A percentile compares a stretch with the other conserved stretches of the same genome.
Conservation (phyloP, 2,113 vertebrate species). For the Thymallus thymallus region DNA sequence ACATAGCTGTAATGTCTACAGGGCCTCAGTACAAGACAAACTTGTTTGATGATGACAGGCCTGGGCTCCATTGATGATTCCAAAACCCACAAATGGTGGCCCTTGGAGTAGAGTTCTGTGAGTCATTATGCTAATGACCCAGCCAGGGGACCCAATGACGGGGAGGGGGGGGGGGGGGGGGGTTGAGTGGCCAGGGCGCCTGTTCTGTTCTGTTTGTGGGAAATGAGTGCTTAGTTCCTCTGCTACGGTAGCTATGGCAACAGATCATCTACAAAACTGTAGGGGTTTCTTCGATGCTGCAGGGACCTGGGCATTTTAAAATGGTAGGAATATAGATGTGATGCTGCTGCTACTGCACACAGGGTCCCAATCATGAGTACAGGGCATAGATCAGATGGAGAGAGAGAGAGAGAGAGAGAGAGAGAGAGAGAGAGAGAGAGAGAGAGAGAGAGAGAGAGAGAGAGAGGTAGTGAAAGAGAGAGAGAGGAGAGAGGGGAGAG, state of each 20-base stretch:
- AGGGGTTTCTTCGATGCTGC: constrained; percentile 64
- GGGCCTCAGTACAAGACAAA: constrained; percentile 35
- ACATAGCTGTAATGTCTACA: constrained; percentile 17
- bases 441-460: constrained; percentile 24
- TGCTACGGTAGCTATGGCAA: constrained; percentile 69
- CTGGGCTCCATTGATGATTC: constrained; percentile 50
- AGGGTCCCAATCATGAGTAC: constrained; percentile 34
- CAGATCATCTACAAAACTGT: constrained; percentile 67
- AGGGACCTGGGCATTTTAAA: constrained; percentile 49
- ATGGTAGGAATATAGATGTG: constrained; percentile 49
- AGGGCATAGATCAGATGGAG: constrained; percentile 19
- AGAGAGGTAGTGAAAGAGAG: not conserved
- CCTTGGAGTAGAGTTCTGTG: constrained; percentile 66
- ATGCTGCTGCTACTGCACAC: constrained; percentile 12
- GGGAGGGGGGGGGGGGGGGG: constrained; percentile 53
- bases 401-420: constrained; percentile 26
- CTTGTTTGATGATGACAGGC: constrained; percentile 50
- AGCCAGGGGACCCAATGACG: constrained; percentile 69
- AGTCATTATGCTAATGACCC: constrained; percentile 74
- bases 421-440: not conserved
- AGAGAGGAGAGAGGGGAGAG: constrained; percentile 19
- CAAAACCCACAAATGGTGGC: constrained; percentile 66
- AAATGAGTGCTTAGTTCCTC: constrained; percentile 55
- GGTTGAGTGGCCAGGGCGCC: constrained; percentile 46
- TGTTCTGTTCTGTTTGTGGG: constrained; percentile 56